These are phyloP conservation scores for Henricia sp. DNA, from an alignment of 53 echinoderm and acorn worm species.

Conservation along the genomic window DNA sequence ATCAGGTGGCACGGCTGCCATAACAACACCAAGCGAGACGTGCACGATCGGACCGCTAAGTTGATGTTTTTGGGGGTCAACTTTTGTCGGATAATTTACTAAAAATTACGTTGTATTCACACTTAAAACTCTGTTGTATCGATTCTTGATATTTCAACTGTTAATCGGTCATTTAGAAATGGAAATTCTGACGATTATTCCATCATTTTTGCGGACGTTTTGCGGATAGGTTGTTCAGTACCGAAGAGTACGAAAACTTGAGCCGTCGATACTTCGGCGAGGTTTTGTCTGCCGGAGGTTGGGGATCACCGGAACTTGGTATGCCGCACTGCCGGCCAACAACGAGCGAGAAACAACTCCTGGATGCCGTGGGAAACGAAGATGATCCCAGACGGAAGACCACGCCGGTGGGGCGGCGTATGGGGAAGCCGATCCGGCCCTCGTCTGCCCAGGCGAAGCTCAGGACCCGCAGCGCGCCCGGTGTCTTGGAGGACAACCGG, in stretches of 20 bases:
- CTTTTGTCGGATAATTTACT: background rate
- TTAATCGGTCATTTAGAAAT: background rate
- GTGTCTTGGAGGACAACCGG: conserved; percentile 79
- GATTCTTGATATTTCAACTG: background rate
- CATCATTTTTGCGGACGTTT: background rate
- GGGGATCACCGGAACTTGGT: background rate
- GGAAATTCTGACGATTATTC: conserved; percentile 1
- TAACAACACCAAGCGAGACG: conserved; percentile 68
- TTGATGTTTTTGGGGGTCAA: background rate
- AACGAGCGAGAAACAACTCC: conserved; percentile 27
- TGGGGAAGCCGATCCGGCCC: conserved; percentile 85
- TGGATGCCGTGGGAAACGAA: conserved; percentile 24
- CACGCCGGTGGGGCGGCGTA: conserved; percentile 78
- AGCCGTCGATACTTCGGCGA: conserved; percentile 29
- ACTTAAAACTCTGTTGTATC: background rate
- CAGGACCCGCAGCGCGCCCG: conserved; percentile 63
- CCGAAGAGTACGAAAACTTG: conserved; percentile 25
- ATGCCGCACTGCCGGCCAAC: conserved; percentile 34
- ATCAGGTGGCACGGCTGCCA: conserved; percentile 66
- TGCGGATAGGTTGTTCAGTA: conserved; percentile 4
- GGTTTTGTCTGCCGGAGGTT: conserved; percentile 27
- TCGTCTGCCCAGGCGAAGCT: conserved; percentile 89
- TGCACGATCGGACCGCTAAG: conserved; percentile 26
- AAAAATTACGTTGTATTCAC: too few relatives aligned
- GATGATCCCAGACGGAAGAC: conserved; percentile 39